Base-by-base conservation (phyloP, 2,113 vertebrate genomes). In the Pica pica region DNA sequence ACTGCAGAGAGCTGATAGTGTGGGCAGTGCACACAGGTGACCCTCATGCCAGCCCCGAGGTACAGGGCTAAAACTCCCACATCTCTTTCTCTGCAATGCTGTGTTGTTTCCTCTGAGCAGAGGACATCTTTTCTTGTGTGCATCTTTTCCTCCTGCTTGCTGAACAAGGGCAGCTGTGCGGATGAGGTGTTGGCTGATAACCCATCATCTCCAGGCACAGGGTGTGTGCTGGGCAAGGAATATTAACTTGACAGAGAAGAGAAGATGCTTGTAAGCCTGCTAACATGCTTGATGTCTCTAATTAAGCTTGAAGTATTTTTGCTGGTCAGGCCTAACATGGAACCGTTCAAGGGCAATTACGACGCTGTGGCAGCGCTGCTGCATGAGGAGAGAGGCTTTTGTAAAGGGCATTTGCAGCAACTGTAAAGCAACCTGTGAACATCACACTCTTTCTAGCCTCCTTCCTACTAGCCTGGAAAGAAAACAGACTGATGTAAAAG, bases 271-370 rank as follows among this genome's bases (percentile, higher is more conserved):
- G 53, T 64, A 37, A 49, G 61, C 53, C 86, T 64, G 55, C 64
- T 94, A 92, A 93, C 46, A 1, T 50, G 73, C 80, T 53, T 75
- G 60, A 90, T 96, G 80, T 65, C 69, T 86, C 80, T 96, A 89
- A 94, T 94, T 94, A 78, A 0, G 7, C 73, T 33, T 78, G 92
- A 88, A 92, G 65, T 53, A 42, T 37, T 85, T 90, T 89, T 28
- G 8, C 52, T 94, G 92, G 60, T 59, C 90, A 79, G 83, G 74
- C 57, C 85, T 93, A 68, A 60, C 53, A 16, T 16, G 76, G 85
- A 78, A 80, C n/a, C 44, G 10, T 92, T 94, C 90, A 96, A 90
- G 94, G 85, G 80, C 73, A 71, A 89, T 93, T 94, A 90, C 0
- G 35, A 52, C 86, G 71, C 68, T 7, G 60, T 10, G 39, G 7